Percentiles rank a stretch among this genome's conserved stretches.
Evolutionary conservation across 2,113 vertebrate genomes (phyloP).

Genomic region (Platichthys flesus): DNA sequence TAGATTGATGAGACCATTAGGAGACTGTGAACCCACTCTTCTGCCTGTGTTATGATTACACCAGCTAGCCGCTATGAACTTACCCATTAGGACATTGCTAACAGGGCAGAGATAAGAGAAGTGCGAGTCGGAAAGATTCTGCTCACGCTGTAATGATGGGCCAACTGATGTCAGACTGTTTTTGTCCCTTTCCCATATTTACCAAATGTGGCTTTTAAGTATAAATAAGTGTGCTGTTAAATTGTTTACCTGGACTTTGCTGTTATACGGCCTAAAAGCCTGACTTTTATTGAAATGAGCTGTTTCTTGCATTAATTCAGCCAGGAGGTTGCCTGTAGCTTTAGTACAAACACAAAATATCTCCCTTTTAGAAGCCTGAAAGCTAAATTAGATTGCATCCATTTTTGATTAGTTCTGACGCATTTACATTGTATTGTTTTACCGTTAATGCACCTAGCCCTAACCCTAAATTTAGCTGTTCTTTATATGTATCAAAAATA

Average conservation of each 20-base stretch:
- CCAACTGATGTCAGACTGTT: constrained; percentile 22
- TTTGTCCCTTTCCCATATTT: constrained; percentile 31
- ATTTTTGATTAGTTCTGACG: too few species aligned
- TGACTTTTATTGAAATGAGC: neutral
- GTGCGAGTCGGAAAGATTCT: neutral
- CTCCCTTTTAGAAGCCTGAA: neutral
- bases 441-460: too few species aligned
- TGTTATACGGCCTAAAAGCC: constrained; percentile 26
- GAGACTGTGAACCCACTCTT: constrained; percentile 37
- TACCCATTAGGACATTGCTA: constrained; percentile 51
- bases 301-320: too few species aligned
- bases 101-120: constrained; percentile 29
- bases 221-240: constrained; percentile 33
- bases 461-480: too few species aligned
- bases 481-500: too few species aligned
- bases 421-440: too few species aligned
- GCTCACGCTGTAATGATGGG: constrained; percentile 23
- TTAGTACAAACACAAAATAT: constrained; percentile 13
- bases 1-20: constrained; percentile 61
- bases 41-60: constrained; percentile 55
- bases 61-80: constrained; percentile 48
- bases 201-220: constrained; percentile 49
- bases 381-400: too few species aligned
- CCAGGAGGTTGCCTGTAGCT: too few species aligned
- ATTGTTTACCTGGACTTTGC: constrained; percentile 35